A percentile compares a stretch with the other conserved stretches of the same genome.
phyloP scores from a whole-genome alignment of 2,113 vertebrate genomes.

The Callipepla californica region DNA sequence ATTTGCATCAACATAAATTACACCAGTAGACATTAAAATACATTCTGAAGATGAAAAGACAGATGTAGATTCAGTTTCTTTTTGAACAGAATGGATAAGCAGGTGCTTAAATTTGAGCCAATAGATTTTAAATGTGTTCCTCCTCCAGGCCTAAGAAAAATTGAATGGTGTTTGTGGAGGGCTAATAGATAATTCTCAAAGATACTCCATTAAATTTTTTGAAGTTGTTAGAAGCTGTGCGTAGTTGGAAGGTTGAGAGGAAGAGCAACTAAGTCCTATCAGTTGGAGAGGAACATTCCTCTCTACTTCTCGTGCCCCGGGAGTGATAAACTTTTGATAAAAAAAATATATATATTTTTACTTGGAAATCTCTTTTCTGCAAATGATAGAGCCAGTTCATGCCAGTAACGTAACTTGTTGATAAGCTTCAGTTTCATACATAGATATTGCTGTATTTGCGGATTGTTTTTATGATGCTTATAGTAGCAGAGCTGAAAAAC shows the following conservation, averaged over 20 bases:
- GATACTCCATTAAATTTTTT: background rate
- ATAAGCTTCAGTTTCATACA: background rate
- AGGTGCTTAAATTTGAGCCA: background rate
- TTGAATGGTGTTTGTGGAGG: background rate
- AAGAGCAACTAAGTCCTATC: background rate
- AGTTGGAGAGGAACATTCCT: background rate
- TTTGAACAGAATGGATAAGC: background rate
- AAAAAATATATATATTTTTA: background rate
- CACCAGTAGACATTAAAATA: background rate
- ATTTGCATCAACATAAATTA: background rate
- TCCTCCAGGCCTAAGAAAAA: background rate
- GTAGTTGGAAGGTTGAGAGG: background rate
- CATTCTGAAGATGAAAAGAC: background rate
- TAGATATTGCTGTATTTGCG: background rate
- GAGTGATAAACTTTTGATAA: background rate
- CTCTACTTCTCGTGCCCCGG: background rate
- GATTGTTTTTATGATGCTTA: slow-evolving; percentile 5
- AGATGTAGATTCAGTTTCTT: background rate
- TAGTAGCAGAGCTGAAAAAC: slow-evolving; percentile 17
- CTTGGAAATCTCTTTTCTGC: background rate
- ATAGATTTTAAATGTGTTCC: background rate
- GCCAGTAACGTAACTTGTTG: background rate
- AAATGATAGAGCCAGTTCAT: background rate
- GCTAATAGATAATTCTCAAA: slow-evolving; percentile 29
- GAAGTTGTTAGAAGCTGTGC: background rate